phyloP scores from a whole-genome alignment of 2,797 vertebrate genomes.

The Allobates femoralis region DNA sequence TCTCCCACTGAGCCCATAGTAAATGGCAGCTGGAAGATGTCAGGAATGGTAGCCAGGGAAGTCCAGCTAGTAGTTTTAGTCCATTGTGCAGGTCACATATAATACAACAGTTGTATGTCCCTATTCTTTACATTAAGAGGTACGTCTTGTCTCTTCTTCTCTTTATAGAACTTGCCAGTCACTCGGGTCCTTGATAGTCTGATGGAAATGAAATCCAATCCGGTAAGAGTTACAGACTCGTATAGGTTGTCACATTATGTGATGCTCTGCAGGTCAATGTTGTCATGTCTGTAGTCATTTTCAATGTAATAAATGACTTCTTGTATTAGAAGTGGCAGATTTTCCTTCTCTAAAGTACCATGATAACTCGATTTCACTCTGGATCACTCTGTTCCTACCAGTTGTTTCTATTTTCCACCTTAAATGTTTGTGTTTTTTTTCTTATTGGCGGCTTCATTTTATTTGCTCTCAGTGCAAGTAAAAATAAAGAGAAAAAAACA shows the following conservation, averaged over 20 bases:
- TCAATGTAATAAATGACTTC: not conserved
- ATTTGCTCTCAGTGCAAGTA: constrained; percentile 46
- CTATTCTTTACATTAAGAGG: not conserved
- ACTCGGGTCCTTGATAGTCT: constrained; percentile 95
- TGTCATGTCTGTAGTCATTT: not conserved
- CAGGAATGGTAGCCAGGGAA: no score
- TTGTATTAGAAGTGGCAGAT: not conserved
- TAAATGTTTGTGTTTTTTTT: constrained; percentile 29
- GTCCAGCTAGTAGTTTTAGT: not conserved
- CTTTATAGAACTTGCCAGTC: constrained; percentile 89
- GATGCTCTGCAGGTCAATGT: not conserved
- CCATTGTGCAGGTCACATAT: not conserved
- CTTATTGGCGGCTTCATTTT: constrained; percentile 46
- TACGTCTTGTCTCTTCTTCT: constrained; percentile 12
- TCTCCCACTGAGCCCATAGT: constrained; percentile 53
- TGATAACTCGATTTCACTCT: constrained; percentile 9
- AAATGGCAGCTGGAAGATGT: no score
- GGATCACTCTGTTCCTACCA: constrained; percentile 28
- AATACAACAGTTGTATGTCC: not conserved
- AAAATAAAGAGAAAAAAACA: constrained; percentile 27
- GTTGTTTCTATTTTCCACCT: constrained; percentile 40
- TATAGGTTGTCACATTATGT: not conserved
- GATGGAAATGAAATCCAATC: constrained; percentile 98
- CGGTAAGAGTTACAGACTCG: constrained; percentile 78
- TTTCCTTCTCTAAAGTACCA: not conserved